These are phyloP conservation scores for Sphecodes monilicornis DNA, from an alignment of 2,888 invertebrate species.

Conservation along the genomic window DNA sequence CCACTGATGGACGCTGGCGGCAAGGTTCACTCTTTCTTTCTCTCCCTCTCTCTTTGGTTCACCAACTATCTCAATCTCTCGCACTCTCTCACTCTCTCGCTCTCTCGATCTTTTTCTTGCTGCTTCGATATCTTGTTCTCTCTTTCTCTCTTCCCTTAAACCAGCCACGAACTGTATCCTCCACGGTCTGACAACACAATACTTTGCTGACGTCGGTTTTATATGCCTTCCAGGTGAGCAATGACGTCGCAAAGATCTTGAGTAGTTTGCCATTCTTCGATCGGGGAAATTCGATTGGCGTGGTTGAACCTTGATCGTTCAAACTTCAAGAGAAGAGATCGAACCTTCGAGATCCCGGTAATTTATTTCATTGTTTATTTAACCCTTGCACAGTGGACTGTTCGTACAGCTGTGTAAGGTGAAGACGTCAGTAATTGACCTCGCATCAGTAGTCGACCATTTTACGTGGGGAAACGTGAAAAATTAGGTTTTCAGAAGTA, in stretches of 20 bases:
- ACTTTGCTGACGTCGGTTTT: constrained; percentile 38
- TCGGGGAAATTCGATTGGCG: not conserved
- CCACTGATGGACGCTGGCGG: constrained; percentile 29
- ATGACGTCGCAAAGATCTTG: not conserved
- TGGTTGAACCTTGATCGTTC: not conserved
- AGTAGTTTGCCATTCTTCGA: not conserved
- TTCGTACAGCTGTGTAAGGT: no score
- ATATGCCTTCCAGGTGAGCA: constrained; percentile 45
- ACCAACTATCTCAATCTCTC: not conserved
- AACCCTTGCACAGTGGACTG: no score
- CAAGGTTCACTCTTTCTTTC: constrained; percentile 47
- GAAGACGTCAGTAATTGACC: no score
- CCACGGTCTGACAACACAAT: constrained; percentile 36
- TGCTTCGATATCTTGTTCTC: not conserved
- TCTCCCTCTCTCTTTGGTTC: constrained; percentile 8
- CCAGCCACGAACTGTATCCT: constrained; percentile 39
- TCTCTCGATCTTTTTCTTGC: no score
- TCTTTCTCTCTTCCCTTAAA: not conserved
- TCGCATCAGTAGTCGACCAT: no score
- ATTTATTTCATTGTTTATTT: no score
- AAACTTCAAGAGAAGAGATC: not conserved
- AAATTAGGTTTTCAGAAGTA: no score
- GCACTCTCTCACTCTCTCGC: not conserved
- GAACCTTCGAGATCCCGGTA: no score
- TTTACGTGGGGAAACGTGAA: no score